Evolutionary conservation across 2,888 invertebrate genomes (phyloP).

Genomic region (Papilio gigon): DNA sequence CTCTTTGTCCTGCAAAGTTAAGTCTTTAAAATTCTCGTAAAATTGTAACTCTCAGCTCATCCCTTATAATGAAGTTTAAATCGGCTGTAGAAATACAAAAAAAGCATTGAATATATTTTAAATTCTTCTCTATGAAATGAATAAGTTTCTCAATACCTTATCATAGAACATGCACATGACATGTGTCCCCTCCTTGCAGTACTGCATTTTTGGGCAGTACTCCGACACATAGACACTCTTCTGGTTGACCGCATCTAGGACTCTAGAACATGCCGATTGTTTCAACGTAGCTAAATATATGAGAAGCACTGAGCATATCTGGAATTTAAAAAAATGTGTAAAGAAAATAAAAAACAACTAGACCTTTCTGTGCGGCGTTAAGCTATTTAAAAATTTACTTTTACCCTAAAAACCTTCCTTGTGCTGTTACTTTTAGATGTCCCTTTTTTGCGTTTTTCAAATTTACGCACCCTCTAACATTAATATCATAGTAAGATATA

Average conservation of each 20-base stretch:
- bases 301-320: conserved; percentile 24
- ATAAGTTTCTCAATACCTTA: conserved; percentile 52
- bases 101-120: too few relatives aligned
- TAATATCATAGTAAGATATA: too few relatives aligned
- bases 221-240: conserved; percentile 53
- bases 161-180: conserved; percentile 69
- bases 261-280: conserved; percentile 48
- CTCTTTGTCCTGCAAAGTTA: conserved; percentile 51
- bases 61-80: too few relatives aligned
- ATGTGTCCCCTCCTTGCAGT: conserved; percentile 65
- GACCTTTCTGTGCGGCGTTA: too few relatives aligned
- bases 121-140: not conserved
- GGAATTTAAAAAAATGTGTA: conserved; percentile 47
- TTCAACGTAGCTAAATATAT: conserved; percentile 36
- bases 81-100: too few relatives aligned
- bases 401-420: too few relatives aligned
- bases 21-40: conserved; percentile 2
- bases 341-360: conserved; percentile 24
- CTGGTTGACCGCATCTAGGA: conserved; percentile 54
- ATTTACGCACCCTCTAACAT: too few relatives aligned
- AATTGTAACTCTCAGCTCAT: too few relatives aligned
- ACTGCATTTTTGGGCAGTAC: conserved; percentile 60
- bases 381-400: too few relatives aligned
- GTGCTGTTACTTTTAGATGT: too few relatives aligned
- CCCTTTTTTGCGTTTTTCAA: too few relatives aligned